phyloP scores from a whole-genome alignment of 2,797 vertebrate genomes.

The Sebastes cheni region DNA sequence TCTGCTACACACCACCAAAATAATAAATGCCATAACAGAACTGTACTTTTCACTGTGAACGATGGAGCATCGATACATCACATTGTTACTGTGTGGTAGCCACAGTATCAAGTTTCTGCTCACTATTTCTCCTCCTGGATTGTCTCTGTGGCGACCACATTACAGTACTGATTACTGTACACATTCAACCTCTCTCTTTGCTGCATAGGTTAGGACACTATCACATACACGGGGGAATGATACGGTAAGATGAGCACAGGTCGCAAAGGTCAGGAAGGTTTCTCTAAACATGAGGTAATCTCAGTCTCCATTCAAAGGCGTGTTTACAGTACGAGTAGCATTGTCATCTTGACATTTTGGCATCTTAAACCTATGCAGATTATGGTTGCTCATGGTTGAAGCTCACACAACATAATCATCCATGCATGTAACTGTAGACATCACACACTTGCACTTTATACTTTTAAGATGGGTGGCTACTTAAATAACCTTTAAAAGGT shows the following conservation, averaged over 20 bases:
- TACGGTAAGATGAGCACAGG: constrained; percentile 39
- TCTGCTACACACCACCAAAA: constrained; percentile 42
- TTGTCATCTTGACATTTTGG: constrained; percentile 29
- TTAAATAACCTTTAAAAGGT: constrained; percentile 34
- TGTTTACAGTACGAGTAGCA: constrained; percentile 54
- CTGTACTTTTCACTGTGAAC: neutral
- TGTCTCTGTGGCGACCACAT: neutral
- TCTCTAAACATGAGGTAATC: constrained; percentile 51
- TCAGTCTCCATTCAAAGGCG: constrained; percentile 58
- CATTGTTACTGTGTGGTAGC: neutral
- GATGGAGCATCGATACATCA: neutral
- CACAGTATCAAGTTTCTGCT: constrained; percentile 4
- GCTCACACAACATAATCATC: constrained; percentile 36
- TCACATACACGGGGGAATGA: constrained; percentile 24
- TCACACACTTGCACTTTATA: constrained; percentile 41
- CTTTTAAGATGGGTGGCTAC: constrained; percentile 22
- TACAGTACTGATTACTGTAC: constrained; percentile 42
- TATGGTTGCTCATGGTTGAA: neutral
- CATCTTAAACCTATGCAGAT: constrained; percentile 31
- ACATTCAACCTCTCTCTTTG: neutral
- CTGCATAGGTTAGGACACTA: constrained; percentile 52
- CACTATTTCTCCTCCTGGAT: constrained; percentile 4
- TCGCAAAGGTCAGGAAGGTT: constrained; percentile 54
- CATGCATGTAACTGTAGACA: constrained; percentile 52
- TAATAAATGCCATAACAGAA: neutral